Percentiles rank a stretch among this genome's conserved stretches.
phyloP scores from a whole-genome alignment of 2,797 vertebrate species.

The Dromococcyx pavoninus region DNA sequence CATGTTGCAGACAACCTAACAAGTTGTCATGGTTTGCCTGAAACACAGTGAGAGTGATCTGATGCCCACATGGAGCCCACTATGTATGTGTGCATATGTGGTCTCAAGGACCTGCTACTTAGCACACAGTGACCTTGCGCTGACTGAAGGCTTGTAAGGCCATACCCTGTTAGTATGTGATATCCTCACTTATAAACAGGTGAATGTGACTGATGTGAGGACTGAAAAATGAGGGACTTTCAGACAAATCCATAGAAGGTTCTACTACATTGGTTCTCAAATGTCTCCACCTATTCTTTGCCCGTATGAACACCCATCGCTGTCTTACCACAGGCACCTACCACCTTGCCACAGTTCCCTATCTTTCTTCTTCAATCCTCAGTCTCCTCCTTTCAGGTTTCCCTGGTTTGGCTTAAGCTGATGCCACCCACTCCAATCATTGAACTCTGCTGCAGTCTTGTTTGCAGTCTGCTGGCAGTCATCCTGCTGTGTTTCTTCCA shows the following conservation, averaged over 20 bases:
- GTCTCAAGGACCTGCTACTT: rapidly evolving
- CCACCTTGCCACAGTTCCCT: not conserved
- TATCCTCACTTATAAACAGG: not conserved
- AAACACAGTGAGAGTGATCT: not conserved
- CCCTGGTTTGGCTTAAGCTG: not conserved
- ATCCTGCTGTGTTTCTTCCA: not conserved
- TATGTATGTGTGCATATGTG: not conserved
- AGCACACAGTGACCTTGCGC: not conserved
- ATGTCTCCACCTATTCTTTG: not conserved
- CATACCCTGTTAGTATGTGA: rapidly evolving
- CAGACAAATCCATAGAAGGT: not conserved
- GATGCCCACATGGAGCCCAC: not conserved
- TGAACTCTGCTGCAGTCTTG: not conserved
- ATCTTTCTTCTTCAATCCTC: not conserved
- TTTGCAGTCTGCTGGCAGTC: not conserved
- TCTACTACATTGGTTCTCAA: not conserved
- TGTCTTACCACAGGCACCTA: not conserved
- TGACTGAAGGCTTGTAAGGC: not conserved
- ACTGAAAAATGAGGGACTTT: not conserved
- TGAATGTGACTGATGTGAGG: not conserved
- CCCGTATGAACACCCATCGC: not conserved
- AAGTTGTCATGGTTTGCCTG: not conserved
- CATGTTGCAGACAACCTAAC: not conserved
- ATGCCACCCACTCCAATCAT: not conserved
- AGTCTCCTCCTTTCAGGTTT: not conserved